Base-by-base conservation (phyloP, 2,888 invertebrate genomes). In the Erebia palarica region DNA sequence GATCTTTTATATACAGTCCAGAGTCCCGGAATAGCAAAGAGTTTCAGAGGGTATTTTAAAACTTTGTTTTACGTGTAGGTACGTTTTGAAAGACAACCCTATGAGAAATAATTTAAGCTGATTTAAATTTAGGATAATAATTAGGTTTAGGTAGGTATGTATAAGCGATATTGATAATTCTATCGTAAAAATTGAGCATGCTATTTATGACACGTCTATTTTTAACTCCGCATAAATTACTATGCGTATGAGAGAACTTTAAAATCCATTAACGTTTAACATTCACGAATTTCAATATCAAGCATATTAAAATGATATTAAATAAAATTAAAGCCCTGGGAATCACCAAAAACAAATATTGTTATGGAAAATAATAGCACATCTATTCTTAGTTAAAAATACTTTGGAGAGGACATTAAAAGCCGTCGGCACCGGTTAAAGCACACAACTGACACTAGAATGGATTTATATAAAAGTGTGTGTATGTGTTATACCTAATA, bases 241-340 rank as follows among this genome's bases (percentile, higher is more conserved):
- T 44, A 18, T 13, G n/a, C n/a, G 14, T 49, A 47, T 7, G 59
- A 60, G 16, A 42, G 13, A 49, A 47, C 13, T 63, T 21, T 63
- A 18, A 63, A 63, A 49, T 63, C 49, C 61, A 63, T 63, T 63
- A 63, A 47, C 61, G 47, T 63, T 63, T 61, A 16, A 49, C 13
- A 63, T 21, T 16, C 4, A 18, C 49, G 47, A 49, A 47, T 61
- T 61, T 61, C 47, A 61, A 21, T 49, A 16, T 16, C 10, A 47
- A 13, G 47, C 61, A 21, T 47, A 47, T 47, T 18, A 63, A 21
- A 49, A 49, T 13, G 14, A 63, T 21, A 47, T 16, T 44, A 61
- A 44, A 44, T 61, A 16, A 47, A 47, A 11, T 13, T 36, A 36
- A 44, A 47, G 21, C 11, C 16, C 47, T 63, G 21, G 47, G 21